phyloP scores from a whole-genome alignment of 2,888 invertebrate genomes.

The Dryocosmus kuriphilus region DNA sequence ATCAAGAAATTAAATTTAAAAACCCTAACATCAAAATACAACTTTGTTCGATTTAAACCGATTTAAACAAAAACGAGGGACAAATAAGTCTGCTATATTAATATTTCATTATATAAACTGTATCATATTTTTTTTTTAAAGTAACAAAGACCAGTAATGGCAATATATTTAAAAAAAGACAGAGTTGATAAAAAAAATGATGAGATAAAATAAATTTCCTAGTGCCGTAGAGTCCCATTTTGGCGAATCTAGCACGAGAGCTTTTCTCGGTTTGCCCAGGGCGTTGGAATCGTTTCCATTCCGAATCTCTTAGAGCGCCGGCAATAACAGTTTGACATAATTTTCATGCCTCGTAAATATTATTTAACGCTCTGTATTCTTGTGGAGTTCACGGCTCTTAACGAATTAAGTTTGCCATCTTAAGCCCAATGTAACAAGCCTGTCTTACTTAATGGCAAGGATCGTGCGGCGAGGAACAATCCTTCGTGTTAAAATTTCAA shows the following conservation, averaged over 20 bases:
- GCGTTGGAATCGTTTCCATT: conserved; percentile 6
- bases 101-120: too few relatives aligned
- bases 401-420: conserved; percentile 31
- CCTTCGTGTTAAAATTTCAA: conserved; percentile 34
- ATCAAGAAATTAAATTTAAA: too few relatives aligned
- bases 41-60: too few relatives aligned
- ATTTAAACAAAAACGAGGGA: too few relatives aligned
- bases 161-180: too few relatives aligned
- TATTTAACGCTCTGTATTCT: conserved; percentile 39
- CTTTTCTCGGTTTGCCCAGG: background rate
- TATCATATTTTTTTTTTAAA: too few relatives aligned
- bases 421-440: conserved; percentile 38
- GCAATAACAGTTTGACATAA: conserved; percentile 39
- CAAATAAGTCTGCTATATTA: too few relatives aligned
- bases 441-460: conserved; percentile 28
- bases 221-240: background rate
- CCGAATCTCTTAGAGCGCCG: background rate
- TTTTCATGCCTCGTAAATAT: conserved; percentile 38
- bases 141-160: too few relatives aligned
- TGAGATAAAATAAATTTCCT: background rate
- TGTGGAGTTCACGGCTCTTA: conserved; percentile 34
- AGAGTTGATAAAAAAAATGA: too few relatives aligned
- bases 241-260: background rate
- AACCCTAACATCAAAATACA: too few relatives aligned
- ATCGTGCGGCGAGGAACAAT: conserved; percentile 32